Evolutionary conservation across 2,888 invertebrate species (phyloP), one percentile per base, ranked within the genome.

Genomic region (Diaphora mendica): DNA sequence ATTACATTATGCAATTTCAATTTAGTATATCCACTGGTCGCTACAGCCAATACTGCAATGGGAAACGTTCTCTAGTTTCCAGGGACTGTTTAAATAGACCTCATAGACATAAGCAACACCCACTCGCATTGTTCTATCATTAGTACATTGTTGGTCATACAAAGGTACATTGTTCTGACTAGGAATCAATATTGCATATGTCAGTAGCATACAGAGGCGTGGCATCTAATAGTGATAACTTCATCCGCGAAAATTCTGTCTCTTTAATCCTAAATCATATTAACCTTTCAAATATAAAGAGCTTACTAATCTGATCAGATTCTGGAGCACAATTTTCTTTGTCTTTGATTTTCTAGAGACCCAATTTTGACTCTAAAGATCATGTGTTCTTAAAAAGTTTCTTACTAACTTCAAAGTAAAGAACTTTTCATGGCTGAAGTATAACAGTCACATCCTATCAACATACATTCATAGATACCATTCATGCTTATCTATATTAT

Each of bases 161-260:
- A 42, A 26, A 67, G 42, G 26, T 44, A 67, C 48, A 67, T 67
- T 48, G 67, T 67, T 67, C 20, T 67, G 30, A 67, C 11, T 48
- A 33, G 30, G 4, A 67, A 67, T 67, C 44, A 20, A 44, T 44
- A 20, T 30, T 67, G 20, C 15, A 62, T 30, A 30, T 62, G 30
- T 62, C 30, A 30, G 62, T 26, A 17, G 62, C 30, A 30, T 5
- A 2, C 26, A 59, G 8, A 26, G 59, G 26, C 15, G 30, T 30
- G 59, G 7, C 13, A 26, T 35, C 35, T 35, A 35, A 35, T 4
- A 33, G 4, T 35, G 35, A 7, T 35, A 35, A 5, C 35, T 35
- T 35, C 3, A 5, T 35, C n/a, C n/a, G n/a, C n/a, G 55, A 55
- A 55, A 55, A 55, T 2, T 7, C 3, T 11, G 9, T 17, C 9